Evolutionary conservation across 2,888 invertebrate genomes (phyloP).

Genomic region (Gortyna flavago): DNA sequence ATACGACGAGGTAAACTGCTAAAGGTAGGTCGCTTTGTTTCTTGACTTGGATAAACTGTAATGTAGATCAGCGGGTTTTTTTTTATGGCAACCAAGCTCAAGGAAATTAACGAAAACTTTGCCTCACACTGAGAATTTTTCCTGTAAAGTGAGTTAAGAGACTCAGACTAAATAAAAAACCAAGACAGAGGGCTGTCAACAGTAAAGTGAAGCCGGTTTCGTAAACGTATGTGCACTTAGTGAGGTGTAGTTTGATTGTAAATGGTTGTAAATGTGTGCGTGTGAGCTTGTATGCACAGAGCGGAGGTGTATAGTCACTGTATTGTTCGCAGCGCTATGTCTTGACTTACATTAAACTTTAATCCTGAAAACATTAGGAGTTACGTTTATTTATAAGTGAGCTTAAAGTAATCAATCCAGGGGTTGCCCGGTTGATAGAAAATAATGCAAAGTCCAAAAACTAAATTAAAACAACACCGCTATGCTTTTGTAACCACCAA

Average conservation of each 20-base stretch:
- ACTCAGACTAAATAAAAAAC: too few relatives aligned
- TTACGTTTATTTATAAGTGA: neutral
- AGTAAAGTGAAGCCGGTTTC: too few relatives aligned
- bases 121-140: neutral
- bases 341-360: too few relatives aligned
- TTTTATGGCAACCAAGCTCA: neutral
- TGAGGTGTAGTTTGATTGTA: too few relatives aligned
- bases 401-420: neutral
- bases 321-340: too few relatives aligned
- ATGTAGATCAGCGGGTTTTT: neutral
- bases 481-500: neutral
- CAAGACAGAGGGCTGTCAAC: too few relatives aligned
- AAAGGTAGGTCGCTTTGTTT: neutral
- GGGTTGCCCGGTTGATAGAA: neutral
- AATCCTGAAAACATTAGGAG: neutral
- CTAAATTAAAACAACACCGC: neutral
- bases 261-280: too few relatives aligned
- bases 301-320: too few relatives aligned
- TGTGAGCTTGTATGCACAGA: too few relatives aligned
- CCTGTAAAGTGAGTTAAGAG: neutral
- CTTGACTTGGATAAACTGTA: neutral
- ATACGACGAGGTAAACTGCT: slow-evolving; percentile 22
- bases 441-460: neutral
- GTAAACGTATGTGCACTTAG: too few relatives aligned
- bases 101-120: neutral